phyloP scores from a whole-genome alignment of 2,113 vertebrate genomes.

The Pipa parva region DNA sequence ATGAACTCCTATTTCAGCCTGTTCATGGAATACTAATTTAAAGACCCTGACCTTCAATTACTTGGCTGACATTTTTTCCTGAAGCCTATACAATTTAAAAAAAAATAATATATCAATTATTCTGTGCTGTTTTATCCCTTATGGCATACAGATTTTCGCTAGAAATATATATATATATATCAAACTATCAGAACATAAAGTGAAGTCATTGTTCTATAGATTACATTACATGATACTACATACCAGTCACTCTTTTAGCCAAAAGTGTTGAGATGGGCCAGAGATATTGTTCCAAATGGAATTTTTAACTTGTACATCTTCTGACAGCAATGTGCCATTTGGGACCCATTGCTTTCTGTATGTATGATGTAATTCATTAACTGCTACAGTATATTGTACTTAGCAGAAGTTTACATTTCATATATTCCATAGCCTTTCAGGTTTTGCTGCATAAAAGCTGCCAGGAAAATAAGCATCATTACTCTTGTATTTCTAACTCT shows the following conservation, averaged over 20 bases:
- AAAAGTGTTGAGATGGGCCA: no score
- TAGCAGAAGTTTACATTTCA: no score
- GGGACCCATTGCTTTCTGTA: no score
- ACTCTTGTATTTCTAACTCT: no score
- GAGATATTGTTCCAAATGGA: no score
- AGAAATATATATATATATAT: slow-evolving; percentile 6
- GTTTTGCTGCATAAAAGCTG: no score
- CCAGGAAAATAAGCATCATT: no score
- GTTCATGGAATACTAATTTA: slow-evolving; percentile 12
- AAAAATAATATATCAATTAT: not conserved
- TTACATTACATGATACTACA: slow-evolving; percentile 4
- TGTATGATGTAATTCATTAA: no score
- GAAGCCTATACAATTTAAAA: slow-evolving; percentile 13
- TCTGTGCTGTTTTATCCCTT: slow-evolving; percentile 1
- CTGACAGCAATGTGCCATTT: no score
- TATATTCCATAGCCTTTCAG: no score
- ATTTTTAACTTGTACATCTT: no score
- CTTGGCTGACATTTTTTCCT: slow-evolving; percentile 24
- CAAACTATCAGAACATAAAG: slow-evolving; percentile 3
- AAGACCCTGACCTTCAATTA: slow-evolving; percentile 6
- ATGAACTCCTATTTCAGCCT: slow-evolving; percentile 1
- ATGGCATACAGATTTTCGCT: slow-evolving; percentile 3
- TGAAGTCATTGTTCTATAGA: not conserved
- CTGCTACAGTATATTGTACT: no score
- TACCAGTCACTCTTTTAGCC: not conserved